Conservation (phyloP, 2,888 invertebrate species). For the Erynnis tages region DNA sequence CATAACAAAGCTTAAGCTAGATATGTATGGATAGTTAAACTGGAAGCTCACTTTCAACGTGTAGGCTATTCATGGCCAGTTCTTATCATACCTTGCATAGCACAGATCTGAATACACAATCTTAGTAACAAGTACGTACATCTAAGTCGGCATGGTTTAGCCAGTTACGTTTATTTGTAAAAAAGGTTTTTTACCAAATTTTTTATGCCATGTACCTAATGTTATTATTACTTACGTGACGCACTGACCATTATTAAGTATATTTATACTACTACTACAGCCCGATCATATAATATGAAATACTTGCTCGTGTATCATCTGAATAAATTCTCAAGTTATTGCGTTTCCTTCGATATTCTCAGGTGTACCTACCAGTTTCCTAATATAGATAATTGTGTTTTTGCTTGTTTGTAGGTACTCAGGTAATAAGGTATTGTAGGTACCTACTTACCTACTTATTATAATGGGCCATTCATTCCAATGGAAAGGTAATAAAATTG, state of each 20-base stretch:
- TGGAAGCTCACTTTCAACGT: background rate
- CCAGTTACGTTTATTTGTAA: background rate
- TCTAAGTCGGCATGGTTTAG: background rate
- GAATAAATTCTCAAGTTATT: background rate
- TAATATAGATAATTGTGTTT: background rate
- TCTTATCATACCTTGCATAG: constrained; percentile 6
- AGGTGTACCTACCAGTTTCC: background rate
- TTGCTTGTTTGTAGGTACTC: too few relatives aligned
- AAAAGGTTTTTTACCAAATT: background rate
- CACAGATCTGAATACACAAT: background rate
- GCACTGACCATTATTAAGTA: background rate
- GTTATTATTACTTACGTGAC: background rate
- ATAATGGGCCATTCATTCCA: too few relatives aligned
- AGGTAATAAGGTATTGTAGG: background rate
- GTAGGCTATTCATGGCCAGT: constrained; percentile 12
- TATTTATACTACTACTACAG: too few relatives aligned
- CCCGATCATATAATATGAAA: background rate
- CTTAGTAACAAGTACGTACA: background rate
- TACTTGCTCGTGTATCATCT: too few relatives aligned
- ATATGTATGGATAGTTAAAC: too few relatives aligned
- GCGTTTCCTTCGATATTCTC: background rate
- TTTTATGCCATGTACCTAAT: background rate
- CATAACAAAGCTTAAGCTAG: too few relatives aligned
- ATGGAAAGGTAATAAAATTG: too few relatives aligned
- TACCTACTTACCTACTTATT: too few relatives aligned